phyloP scores from a whole-genome alignment of 2,888 invertebrate genomes.

The Artemia sp. region DNA sequence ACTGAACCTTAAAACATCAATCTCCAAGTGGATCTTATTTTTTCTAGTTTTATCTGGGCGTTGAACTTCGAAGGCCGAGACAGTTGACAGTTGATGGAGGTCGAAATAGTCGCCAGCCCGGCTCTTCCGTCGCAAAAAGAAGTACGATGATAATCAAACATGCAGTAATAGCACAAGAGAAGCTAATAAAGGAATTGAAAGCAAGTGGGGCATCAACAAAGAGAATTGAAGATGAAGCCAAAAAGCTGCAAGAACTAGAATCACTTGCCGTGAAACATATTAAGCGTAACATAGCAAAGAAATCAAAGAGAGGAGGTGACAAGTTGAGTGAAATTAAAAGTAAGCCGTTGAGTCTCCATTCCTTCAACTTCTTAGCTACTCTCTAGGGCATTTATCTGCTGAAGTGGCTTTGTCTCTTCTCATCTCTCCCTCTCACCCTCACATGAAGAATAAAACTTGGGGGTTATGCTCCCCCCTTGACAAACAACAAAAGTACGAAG shows the following conservation, averaged over 20 bases:
- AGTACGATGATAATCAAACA: slow-evolving; percentile 84
- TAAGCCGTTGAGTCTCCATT: slow-evolving; percentile 37
- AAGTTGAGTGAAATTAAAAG: slow-evolving; percentile 54
- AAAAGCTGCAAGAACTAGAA: slow-evolving; percentile 77
- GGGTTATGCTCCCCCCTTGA: too few species aligned
- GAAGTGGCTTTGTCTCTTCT: too few species aligned
- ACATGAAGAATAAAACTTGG: too few species aligned
- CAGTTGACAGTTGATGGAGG: slow-evolving; percentile 21
- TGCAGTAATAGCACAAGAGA: slow-evolving; percentile 93
- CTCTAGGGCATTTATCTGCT: too few species aligned
- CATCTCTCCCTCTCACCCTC: too few species aligned
- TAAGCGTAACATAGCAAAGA: slow-evolving; percentile 80
- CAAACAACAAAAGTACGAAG: too few species aligned
- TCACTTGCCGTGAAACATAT: slow-evolving; percentile 86
- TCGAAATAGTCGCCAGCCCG: slow-evolving; percentile 28
- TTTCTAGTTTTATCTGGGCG: slow-evolving; percentile 23
- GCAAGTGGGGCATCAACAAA: slow-evolving; percentile 71
- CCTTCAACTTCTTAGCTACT: too few species aligned
- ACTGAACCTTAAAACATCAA: slow-evolving; percentile 31
- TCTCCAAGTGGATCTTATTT: slow-evolving; percentile 28
- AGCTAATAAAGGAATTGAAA: slow-evolving; percentile 78
- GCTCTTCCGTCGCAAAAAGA: slow-evolving; percentile 56
- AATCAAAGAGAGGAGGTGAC: slow-evolving; percentile 63
- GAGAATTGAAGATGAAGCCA: slow-evolving; percentile 80
- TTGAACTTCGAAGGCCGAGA: slow-evolving; percentile 20